Evolutionary conservation across 2,797 vertebrate genomes (phyloP).

Genomic region (Sebastes trivittatus): DNA sequence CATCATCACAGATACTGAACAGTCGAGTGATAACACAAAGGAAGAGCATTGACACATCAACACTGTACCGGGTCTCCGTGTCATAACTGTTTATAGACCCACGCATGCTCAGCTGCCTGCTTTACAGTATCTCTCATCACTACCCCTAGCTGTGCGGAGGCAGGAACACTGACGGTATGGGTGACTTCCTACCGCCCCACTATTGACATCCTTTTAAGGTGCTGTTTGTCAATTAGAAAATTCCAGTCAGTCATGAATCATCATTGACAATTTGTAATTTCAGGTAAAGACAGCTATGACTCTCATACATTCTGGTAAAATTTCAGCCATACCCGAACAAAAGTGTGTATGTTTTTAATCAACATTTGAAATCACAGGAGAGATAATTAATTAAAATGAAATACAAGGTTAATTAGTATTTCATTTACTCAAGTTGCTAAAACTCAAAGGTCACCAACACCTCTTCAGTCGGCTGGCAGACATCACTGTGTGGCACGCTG

Average conservation of each 20-base stretch:
- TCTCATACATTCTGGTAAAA: neutral
- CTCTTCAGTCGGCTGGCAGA: neutral
- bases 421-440: neutral
- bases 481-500: neutral
- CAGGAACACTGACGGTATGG: constrained; percentile 23
- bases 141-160: neutral
- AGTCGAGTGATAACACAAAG: constrained; percentile 60
- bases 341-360: neutral
- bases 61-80: constrained; percentile 58
- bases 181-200: constrained; percentile 33
- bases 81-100: constrained; percentile 65
- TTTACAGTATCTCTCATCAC: constrained; percentile 62
- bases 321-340: neutral
- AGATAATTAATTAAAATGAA: neutral
- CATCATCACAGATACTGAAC: constrained; percentile 47
- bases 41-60: constrained; percentile 62
- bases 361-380: neutral
- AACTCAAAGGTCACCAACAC: neutral
- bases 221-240: neutral
- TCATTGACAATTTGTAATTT: neutral
- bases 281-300: neutral
- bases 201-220: constrained; percentile 25
- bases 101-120: constrained; percentile 66
- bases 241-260: constrained; percentile 19
- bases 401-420: neutral